Percentiles rank a stretch among this genome's conserved stretches.
These are phyloP conservation scores for Pantala flavescens DNA, from an alignment of 1,140 invertebrate species.

Conservation along the genomic window DNA sequence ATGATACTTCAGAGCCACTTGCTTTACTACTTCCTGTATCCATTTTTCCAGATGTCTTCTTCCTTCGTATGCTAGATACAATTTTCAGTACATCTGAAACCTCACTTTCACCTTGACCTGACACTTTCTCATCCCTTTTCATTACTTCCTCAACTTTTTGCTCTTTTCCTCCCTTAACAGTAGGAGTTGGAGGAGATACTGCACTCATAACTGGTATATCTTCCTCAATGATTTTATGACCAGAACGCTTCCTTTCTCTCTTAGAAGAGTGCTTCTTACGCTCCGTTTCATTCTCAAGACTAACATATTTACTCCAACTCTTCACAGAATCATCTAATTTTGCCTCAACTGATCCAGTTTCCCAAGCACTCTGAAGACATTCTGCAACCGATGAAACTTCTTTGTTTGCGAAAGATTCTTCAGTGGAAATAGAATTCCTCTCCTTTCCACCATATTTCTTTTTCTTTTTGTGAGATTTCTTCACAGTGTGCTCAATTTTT, in stretches of 20 bases:
- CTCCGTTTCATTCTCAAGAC: background rate
- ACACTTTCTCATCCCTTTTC: background rate
- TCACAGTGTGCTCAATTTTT: constrained; percentile 34
- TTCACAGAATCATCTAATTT: background rate
- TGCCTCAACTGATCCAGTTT: background rate
- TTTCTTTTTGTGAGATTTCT: constrained; percentile 70
- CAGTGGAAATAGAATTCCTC: constrained; percentile 46
- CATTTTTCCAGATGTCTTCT: constrained; percentile 55
- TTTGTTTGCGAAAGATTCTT: background rate
- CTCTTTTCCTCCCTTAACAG: background rate
- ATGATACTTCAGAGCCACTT: constrained; percentile 41
- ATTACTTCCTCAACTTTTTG: background rate
- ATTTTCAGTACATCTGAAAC: background rate
- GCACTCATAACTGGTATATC: background rate
- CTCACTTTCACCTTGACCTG: background rate
- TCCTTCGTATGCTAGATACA: constrained; percentile 24
- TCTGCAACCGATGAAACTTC: background rate
- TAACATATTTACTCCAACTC: background rate
- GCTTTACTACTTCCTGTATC: constrained; percentile 49
- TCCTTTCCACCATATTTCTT: constrained; percentile 49
- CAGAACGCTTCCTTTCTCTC: constrained; percentile 13
- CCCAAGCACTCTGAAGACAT: background rate
- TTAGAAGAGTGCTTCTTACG: background rate
- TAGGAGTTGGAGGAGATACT: background rate
- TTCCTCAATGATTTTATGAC: background rate